These are phyloP conservation scores for Tethya wilhelma DNA, from an alignment of 37 sponge, comb jelly and placozoan species.

Conservation along the genomic window DNA sequence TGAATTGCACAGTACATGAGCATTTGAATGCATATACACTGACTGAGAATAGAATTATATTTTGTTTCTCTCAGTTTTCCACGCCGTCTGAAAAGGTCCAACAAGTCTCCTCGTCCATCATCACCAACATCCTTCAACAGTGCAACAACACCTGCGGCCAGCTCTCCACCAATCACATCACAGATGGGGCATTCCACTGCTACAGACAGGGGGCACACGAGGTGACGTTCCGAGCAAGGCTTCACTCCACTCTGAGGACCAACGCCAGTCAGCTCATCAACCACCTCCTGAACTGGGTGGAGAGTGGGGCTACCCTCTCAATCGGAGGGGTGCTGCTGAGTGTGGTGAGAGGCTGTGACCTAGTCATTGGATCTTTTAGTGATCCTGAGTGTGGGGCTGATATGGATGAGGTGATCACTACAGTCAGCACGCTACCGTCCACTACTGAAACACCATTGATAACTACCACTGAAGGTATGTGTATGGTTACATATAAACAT, in stretches of 20 bases:
- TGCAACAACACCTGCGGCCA: neutral
- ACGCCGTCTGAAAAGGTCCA: slow-evolving; percentile 2
- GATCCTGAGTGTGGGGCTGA: slow-evolving; percentile 5
- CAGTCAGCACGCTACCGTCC: too few species aligned
- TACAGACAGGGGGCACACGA: slow-evolving; percentile 13
- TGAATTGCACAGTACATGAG: too few species aligned
- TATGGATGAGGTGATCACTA: too few species aligned
- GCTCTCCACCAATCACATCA: slow-evolving; percentile 13
- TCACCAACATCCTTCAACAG: neutral
- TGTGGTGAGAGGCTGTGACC: slow-evolving; percentile 11
- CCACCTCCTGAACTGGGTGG: slow-evolving; percentile 10
- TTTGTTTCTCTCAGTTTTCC: neutral
- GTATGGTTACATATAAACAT: too few species aligned
- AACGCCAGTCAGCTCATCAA: neutral
- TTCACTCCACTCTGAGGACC: neutral
- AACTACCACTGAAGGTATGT: neutral
- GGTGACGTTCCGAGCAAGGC: slow-evolving; percentile 19
- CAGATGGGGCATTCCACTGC: slow-evolving; percentile 16
- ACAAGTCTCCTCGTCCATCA: neutral
- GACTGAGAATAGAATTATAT: too few species aligned
- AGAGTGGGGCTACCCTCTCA: neutral
- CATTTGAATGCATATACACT: too few species aligned
- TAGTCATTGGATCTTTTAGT: slow-evolving; percentile 8
- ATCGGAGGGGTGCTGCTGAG: slow-evolving; percentile 12
- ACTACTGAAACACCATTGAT: too few species aligned